Percentiles rank a stretch among this genome's conserved stretches.
phyloP scores from a whole-genome alignment of 2,797 vertebrate genomes.

The Rallus crepitans region DNA sequence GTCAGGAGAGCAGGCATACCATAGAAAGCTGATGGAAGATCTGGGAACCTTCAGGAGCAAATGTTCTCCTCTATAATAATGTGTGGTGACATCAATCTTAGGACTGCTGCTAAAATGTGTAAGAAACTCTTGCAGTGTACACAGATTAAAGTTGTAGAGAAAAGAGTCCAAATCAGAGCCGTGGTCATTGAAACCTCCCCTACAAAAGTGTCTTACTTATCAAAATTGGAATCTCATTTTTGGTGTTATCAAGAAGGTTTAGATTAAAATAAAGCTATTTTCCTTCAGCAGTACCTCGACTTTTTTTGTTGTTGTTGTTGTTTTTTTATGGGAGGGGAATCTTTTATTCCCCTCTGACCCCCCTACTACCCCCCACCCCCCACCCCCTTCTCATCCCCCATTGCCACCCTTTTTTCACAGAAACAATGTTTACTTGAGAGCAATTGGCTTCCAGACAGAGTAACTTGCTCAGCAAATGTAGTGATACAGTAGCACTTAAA shows the following conservation, averaged over 20 bases:
- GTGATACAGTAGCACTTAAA: neutral
- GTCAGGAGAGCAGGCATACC: conserved; percentile 73
- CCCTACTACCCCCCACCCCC: neutral
- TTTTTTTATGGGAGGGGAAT: no score
- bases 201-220: conserved; percentile 73
- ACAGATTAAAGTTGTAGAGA: conserved; percentile 73
- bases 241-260: conserved; percentile 59
- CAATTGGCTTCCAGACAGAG: conserved; percentile 1
- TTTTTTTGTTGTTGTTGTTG: neutral
- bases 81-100: conserved; percentile 62
- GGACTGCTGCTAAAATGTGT: conserved; percentile 71
- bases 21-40: conserved; percentile 70
- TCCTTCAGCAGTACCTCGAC: conserved; percentile 13
- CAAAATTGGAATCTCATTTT: conserved; percentile 74
- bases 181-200: conserved; percentile 55
- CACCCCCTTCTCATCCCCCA: neutral
- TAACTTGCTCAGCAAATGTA: neutral
- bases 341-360: no score
- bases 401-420: neutral
- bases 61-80: conserved; percentile 70
- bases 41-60: conserved; percentile 72
- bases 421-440: conserved; percentile 37
- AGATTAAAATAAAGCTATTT: conserved; percentile 55
- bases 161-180: conserved; percentile 75
- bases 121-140: conserved; percentile 62